Evolutionary conservation across 2,113 vertebrate species (phyloP), one percentile per base, ranked within the genome.

Genomic region (Neolamprologus tretocephalus): DNA sequence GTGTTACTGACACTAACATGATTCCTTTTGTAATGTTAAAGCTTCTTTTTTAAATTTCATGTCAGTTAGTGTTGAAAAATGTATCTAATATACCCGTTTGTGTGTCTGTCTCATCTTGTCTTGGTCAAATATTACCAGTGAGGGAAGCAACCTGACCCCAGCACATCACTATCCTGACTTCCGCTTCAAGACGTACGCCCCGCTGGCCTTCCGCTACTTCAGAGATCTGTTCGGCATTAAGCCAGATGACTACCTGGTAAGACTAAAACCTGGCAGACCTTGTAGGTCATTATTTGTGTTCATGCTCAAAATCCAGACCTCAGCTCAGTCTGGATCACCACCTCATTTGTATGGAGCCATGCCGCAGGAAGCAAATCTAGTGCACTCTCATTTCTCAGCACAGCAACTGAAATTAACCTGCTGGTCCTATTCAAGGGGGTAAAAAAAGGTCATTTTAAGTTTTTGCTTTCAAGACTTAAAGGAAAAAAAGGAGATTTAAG

Each of bases 131-230:
- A 45, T 33, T 33, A 23, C 5, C 92, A 99, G 98, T 49, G 98
- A 99, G 97, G 98, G 98, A 58, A 99, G 98, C 94, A 99, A 99
- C 95, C 96, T 99, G 94, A 99, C 98, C 28, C 98, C 98, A 49
- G 98, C 98, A 13, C 98, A 99, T 93, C 98, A 98, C 94, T 99
- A 98, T 85, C 98, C 98, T n/a, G 98, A 99, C 96, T 99, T 99
- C 96, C 97, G 98, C 94, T 99, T 99, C 95, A 99, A 99, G 97
- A 99, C 98, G 0, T 99, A 99, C 5, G 98, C 98, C 73, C 98
- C 98, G 1, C 94, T 99, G 95, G 98, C 98, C 37, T 99, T 99
- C 94, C 98, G 98, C 19, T 99, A 99, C 95, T 99, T 99, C 97
- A 95, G 98, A 96, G 98, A 99, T 95, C 97, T 99, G 94, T 99